phyloP scores from a whole-genome alignment of 2,113 vertebrate genomes.

The Helogale parvula region DNA sequence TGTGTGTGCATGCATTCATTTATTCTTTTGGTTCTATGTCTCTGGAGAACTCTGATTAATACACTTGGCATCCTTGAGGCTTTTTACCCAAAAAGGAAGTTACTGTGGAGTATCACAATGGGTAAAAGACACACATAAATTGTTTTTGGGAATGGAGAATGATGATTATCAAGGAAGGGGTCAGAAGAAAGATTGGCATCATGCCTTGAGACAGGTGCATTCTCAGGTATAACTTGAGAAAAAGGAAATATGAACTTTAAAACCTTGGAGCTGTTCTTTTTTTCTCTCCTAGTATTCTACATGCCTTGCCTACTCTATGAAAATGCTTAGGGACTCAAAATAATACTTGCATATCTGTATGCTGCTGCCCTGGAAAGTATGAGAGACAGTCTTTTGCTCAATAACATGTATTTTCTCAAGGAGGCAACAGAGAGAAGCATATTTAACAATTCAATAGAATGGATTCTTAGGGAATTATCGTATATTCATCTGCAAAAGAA shows the following conservation, averaged over 20 bases:
- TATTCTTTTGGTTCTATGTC: background rate
- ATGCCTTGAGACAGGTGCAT: background rate
- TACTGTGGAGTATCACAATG: background rate
- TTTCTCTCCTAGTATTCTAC: background rate
- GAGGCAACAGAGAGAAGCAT: background rate
- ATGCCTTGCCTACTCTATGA: background rate
- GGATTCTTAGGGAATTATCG: background rate
- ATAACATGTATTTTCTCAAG: background rate
- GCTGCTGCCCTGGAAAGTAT: background rate
- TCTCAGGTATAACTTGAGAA: background rate
- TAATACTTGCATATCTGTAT: background rate
- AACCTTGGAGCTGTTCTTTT: background rate
- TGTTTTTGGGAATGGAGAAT: background rate
- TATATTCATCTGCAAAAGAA: background rate
- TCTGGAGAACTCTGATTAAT: background rate
- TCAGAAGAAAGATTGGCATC: background rate
- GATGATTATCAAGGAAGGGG: background rate
- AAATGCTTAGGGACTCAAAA: background rate
- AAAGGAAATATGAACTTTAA: background rate
- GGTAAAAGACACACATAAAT: background rate
- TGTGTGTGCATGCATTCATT: background rate
- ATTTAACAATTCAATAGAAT: constrained; percentile 1
- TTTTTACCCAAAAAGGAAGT: background rate
- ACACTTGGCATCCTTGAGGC: background rate
- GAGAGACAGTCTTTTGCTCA: background rate